Evolutionary conservation across 1,140 invertebrate genomes (phyloP), one percentile per base, ranked within the genome.

Genomic region (Ericerus pela): DNA sequence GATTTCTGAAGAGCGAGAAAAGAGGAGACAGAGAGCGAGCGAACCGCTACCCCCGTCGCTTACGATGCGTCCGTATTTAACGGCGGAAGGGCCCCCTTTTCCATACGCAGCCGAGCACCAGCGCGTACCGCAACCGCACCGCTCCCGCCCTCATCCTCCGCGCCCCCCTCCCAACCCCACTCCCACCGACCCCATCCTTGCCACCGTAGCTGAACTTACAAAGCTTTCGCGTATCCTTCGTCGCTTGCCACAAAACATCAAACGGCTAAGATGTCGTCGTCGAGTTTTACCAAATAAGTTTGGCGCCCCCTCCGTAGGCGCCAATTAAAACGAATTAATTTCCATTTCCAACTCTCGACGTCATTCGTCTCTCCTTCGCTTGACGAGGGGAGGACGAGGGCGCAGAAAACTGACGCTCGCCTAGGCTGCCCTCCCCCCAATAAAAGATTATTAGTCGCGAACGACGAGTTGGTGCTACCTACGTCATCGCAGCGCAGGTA

Each of bases 1-100:
- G 29, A 58, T 58, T 53, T 58, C 56, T 58, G 47, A 58, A 52
- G 29, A 31, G 41, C 26, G 41, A 47, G n/a, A n/a, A n/a, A n/a
- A n/a, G n/a, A n/a, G n/a, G n/a, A n/a, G n/a, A n/a, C n/a, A n/a
- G n/a, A n/a, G n/a, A n/a, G n/a, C n/a, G n/a, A n/a, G n/a, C n/a
- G n/a, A n/a, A n/a, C n/a, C n/a, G n/a, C n/a, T n/a, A n/a, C n/a
- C n/a, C n/a, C n/a, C n/a, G n/a, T n/a, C n/a, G n/a, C n/a, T n/a
- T n/a, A n/a, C n/a, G n/a, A n/a, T n/a, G n/a, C n/a, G n/a, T n/a
- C n/a, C n/a, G n/a, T n/a, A n/a, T n/a, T n/a, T n/a, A n/a, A n/a
- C n/a, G n/a, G n/a, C n/a, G n/a, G n/a, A n/a, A n/a, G n/a, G n/a
- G 26, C 27, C 5, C 3, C 16, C 41, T 20, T 10, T 20, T 20